Conservation (phyloP, 2,797 vertebrate genomes). For the Danio tinwini region DNA sequence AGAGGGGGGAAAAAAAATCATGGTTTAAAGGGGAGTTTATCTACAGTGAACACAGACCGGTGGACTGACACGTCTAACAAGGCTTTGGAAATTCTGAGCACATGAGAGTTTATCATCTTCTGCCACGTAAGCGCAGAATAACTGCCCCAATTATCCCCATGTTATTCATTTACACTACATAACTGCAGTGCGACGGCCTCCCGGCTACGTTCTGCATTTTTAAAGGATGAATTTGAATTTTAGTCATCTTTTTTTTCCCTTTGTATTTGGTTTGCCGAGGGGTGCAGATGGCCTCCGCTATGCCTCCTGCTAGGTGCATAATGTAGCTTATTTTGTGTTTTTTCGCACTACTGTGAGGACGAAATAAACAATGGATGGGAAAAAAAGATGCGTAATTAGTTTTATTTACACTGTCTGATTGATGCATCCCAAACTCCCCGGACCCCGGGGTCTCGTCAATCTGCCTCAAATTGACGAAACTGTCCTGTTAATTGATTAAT, state of each 20-base stretch:
- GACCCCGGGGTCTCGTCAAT: not conserved
- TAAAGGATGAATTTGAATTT: constrained; percentile 24
- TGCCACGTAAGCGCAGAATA: constrained; percentile 19
- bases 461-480: constrained; percentile 18
- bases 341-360: constrained; percentile 7
- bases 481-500: constrained; percentile 30
- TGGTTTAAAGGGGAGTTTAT: not conserved
- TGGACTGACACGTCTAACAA: not conserved
- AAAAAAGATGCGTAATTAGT: constrained; percentile 17
- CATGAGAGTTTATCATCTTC: constrained; percentile 25
- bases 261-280: constrained; percentile 19
- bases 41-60: not conserved
- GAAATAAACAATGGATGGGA: constrained; percentile 10
- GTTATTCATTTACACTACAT: constrained; percentile 33
- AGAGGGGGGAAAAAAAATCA: not conserved
- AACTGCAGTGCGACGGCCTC: not conserved
- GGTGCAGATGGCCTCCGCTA: constrained; percentile 33
- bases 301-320: constrained; percentile 33
- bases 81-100: constrained; percentile 30
- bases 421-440: not conserved
- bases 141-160: constrained; percentile 35
- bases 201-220: constrained; percentile 9
- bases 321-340: constrained; percentile 38
- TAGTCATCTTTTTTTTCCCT: constrained; percentile 1
- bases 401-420: constrained; percentile 42